Percentiles rank a stretch among this genome's conserved stretches.
phyloP scores from a whole-genome alignment of 2,888 invertebrate species.

The Lymantria monacha region DNA sequence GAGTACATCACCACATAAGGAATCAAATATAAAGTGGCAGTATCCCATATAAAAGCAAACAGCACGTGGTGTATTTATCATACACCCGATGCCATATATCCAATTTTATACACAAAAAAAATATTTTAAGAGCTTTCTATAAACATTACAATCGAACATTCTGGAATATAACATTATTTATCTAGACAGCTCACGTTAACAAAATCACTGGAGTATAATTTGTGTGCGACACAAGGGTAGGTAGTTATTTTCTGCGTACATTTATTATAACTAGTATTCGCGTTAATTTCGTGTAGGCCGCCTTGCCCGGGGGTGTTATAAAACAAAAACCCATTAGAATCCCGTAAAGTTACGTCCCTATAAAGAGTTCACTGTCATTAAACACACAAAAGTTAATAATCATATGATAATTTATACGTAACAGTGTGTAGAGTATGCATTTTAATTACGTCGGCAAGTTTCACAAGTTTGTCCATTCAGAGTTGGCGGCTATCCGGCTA shows the following conservation, averaged over 20 bases:
- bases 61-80: no score
- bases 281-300: constrained; percentile 29
- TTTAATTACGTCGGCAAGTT: constrained; percentile 42
- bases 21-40: no score
- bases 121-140: neutral
- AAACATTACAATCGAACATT: constrained; percentile 1
- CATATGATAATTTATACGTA: constrained; percentile 38
- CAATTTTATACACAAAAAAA: neutral
- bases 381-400: constrained; percentile 40
- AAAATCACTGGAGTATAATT: constrained; percentile 28
- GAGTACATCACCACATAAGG: no score
- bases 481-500: constrained; percentile 29
- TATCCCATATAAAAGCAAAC: no score
- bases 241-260: constrained; percentile 25
- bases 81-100: no score
- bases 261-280: constrained; percentile 31
- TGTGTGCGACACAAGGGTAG: constrained; percentile 15
- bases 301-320: constrained; percentile 21
- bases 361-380: constrained; percentile 36
- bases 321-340: constrained; percentile 38
- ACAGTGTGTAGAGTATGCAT: constrained; percentile 41
- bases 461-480: constrained; percentile 38
- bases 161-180: constrained; percentile 6
- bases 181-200: constrained; percentile 12
- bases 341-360: constrained; percentile 37